Percentiles rank a stretch among this genome's conserved stretches.
These are phyloP conservation scores for Nothocercus nigrocapillus DNA, from an alignment of 2,113 vertebrate species.

Conservation along the genomic window DNA sequence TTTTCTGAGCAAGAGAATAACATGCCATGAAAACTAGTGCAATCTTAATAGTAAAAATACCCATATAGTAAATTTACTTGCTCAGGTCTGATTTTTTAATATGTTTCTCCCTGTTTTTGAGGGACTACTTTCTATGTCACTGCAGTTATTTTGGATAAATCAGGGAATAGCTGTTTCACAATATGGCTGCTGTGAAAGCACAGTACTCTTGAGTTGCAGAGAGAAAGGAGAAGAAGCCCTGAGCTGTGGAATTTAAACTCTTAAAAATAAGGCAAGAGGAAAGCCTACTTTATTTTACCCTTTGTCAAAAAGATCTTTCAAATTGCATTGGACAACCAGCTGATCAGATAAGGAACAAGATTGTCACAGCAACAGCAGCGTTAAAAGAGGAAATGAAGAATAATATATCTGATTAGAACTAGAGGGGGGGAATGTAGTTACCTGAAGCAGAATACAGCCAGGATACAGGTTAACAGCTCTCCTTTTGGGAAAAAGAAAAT, in stretches of 20 bases:
- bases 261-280: slow-evolving; percentile 17
- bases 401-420: slow-evolving; percentile 6
- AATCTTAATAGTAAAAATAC: slow-evolving; percentile 23
- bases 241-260: slow-evolving; percentile 5
- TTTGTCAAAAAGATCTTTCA: slow-evolving; percentile 20
- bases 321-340: background rate
- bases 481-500: background rate
- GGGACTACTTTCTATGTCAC: background rate
- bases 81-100: background rate
- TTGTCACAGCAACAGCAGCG: background rate
- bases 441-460: slow-evolving; percentile 8
- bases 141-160: slow-evolving; percentile 9
- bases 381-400: slow-evolving; percentile 52
- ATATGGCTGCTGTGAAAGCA: slow-evolving; percentile 34
- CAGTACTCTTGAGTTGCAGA: background rate
- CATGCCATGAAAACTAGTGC: background rate
- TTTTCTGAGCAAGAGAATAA: background rate
- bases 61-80: background rate
- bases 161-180: slow-evolving; percentile 23
- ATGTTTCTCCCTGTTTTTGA: background rate
- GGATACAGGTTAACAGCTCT: background rate
- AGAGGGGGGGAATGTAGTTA: slow-evolving; percentile 21
- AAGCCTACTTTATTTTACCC: slow-evolving; percentile 32
- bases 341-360: slow-evolving; percentile 19
- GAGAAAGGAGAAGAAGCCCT: background rate